Evolutionary conservation across 2,113 vertebrate species (phyloP), one percentile per base, ranked within the genome.

Genomic region (Clarias gariepinus): DNA sequence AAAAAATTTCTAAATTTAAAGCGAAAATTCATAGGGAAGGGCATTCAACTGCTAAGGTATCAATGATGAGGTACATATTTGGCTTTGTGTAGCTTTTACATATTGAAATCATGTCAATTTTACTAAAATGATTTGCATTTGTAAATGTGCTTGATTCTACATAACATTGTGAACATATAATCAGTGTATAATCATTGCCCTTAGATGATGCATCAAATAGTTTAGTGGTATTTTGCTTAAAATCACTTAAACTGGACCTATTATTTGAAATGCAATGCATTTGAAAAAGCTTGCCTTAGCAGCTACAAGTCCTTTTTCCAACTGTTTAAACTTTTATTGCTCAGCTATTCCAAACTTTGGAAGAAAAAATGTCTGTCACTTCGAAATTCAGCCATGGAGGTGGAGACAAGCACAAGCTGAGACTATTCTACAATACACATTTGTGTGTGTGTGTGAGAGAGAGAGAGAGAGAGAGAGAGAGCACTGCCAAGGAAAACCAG

Each of bases 401-500:
- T 73, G 33, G 30, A 36, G 68, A 19, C 5, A 5, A 71, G 16
- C 30, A 71, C 68, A 69, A 69, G 30, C 9, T 7, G 15, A 71
- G 2, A 9, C 21, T 47, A 74, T 47, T 74, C 19, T 47, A 36
- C 33, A 73, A 41, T 47, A 7, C 18, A 3, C 68, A 1, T 2
- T 36, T 71, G 18, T 71, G 25, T 12, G 2, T 64, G 3, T 66
- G 5, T 69, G 47, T 47, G 47, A 8, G 47, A 8, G 47, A 8
- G 47, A 47, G 47, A 47, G 47, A 8, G 47, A n/a, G 47, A 8
- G 47, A 8, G 47, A 8, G 47, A 47, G 47, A 47, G 47, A 8
- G 47, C 47, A 8, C 47, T 74, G 85, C 69, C 90, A 41, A 21
- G 60, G 82, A 84, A 84, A 87, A 76, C 23, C 25, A 63, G 63